Conservation (phyloP, 2,888 invertebrate genomes). For the Heliconius ethilla region DNA sequence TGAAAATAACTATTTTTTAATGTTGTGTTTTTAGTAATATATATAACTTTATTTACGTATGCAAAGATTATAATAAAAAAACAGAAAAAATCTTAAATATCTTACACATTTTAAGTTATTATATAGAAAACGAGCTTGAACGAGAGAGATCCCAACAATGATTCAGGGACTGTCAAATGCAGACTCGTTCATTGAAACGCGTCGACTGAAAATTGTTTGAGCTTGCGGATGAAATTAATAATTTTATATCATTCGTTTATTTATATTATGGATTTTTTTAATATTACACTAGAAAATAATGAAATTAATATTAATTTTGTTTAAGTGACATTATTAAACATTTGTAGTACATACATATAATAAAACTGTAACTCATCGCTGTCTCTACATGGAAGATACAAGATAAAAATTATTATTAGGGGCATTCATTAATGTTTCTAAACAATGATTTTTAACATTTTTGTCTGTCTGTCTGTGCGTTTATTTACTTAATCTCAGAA, state of each 20-base stretch:
- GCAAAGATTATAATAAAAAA: background rate
- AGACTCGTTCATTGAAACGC: conserved; percentile 16
- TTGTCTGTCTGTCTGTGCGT: no score
- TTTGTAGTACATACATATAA: no score
- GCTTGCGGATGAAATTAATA: conserved; percentile 8
- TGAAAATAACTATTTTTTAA: no score
- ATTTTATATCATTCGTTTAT: background rate
- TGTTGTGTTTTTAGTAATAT: background rate
- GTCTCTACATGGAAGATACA: no score
- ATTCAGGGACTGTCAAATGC: conserved; percentile 15
- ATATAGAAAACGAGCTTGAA: background rate
- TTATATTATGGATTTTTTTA: background rate
- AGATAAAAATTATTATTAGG: no score
- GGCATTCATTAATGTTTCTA: no score
- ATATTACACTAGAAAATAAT: no score
- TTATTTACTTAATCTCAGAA: no score
- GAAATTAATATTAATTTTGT: background rate
- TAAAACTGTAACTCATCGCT: no score
- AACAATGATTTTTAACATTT: no score
- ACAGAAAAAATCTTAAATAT: background rate
- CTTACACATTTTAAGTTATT: background rate
- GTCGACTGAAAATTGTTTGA: background rate
- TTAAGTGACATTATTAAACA: no score
- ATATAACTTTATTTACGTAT: background rate
- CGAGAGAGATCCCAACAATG: background rate